Evolutionary conservation across 2,113 vertebrate species (phyloP).

Genomic region (Menidia beryllina): DNA sequence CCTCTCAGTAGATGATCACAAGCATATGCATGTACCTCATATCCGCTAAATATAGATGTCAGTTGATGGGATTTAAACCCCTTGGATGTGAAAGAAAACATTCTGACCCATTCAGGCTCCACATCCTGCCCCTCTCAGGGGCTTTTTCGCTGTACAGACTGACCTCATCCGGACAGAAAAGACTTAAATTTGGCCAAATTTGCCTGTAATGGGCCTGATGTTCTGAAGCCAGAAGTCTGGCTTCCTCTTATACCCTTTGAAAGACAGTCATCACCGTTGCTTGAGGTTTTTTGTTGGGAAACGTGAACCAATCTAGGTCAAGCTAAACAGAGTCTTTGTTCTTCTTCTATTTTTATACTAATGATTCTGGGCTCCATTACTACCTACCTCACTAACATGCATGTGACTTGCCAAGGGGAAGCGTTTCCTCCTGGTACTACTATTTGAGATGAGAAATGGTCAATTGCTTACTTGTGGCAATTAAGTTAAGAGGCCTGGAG

Average conservation of each 20-base stretch:
- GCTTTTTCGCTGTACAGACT: not conserved
- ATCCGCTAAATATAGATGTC: not conserved
- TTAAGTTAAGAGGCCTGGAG: constrained; percentile 44
- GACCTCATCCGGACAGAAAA: not conserved
- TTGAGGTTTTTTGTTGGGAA: constrained; percentile 42
- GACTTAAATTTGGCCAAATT: not conserved
- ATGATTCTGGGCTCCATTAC: constrained; percentile 33
- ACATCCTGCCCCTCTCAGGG: not conserved
- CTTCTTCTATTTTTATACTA: constrained; percentile 53
- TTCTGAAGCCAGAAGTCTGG: not conserved
- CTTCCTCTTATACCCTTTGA: constrained; percentile 5
- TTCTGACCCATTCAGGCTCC: not conserved
- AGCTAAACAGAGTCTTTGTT: constrained; percentile 34
- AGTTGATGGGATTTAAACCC: not conserved
- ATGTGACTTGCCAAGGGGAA: constrained; percentile 13
- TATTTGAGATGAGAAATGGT: constrained; percentile 36
- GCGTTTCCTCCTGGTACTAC: constrained; percentile 29
- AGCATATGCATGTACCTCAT: not conserved
- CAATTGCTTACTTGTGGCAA: constrained; percentile 21
- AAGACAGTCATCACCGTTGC: constrained; percentile 10
- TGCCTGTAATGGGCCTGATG: not conserved
- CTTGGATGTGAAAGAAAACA: not conserved
- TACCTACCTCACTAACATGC: constrained; percentile 25
- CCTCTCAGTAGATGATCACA: too few species aligned
- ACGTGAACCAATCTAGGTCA: constrained; percentile 65